Evolutionary conservation across 2,888 invertebrate genomes (phyloP).

Genomic region (Eupithecia dodoneata): DNA sequence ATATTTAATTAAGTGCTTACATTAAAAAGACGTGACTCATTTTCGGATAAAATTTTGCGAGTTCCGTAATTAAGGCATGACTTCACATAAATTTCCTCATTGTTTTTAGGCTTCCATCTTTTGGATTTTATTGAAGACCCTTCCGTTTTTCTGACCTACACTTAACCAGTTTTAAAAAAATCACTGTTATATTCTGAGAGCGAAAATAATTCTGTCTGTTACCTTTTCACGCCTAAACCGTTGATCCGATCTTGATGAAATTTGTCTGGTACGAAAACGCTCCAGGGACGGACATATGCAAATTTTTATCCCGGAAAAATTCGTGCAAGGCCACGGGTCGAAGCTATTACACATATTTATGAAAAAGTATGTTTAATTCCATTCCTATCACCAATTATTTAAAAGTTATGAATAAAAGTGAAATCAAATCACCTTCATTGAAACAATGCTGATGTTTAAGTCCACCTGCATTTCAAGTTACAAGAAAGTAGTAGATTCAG

Average conservation of each 20-base stretch:
- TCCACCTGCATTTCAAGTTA: not conserved
- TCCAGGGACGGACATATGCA: not conserved
- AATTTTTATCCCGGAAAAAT: not conserved
- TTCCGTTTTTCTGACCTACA: not conserved
- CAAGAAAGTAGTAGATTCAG: not conserved
- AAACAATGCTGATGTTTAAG: not conserved
- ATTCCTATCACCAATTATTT: not conserved
- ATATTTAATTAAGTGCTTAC: constrained; percentile 10
- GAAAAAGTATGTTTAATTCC: not conserved
- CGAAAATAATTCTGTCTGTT: not conserved
- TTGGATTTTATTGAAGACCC: constrained; percentile 1
- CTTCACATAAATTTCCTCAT: constrained; percentile 6
- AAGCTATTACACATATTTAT: not conserved
- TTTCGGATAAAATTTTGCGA: not conserved
- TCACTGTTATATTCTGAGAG: not conserved
- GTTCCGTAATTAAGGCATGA: not conserved
- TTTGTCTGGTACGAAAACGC: not conserved
- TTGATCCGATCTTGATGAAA: not conserved
- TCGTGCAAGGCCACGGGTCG: not conserved
- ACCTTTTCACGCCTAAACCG: not conserved
- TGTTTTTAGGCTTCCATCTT: not conserved
- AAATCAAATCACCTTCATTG: not conserved
- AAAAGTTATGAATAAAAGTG: not conserved
- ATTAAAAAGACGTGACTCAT: constrained; percentile 10
- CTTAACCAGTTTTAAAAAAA: not conserved